Base-by-base conservation (phyloP, 2,797 vertebrate species). In the Thaleichthys pacificus region DNA sequence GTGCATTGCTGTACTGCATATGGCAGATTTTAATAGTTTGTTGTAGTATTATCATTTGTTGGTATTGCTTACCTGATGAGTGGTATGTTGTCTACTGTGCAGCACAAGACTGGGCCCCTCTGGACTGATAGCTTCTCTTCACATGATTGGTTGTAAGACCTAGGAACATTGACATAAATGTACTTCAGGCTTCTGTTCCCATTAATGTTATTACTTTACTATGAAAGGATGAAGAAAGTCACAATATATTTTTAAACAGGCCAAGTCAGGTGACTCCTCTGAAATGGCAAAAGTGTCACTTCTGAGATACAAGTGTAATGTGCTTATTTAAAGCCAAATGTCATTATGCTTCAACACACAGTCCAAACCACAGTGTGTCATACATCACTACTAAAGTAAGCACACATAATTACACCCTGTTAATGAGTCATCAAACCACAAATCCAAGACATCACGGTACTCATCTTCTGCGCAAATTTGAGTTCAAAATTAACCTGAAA, bases 121-220 rank as follows among this genome's bases (percentile, higher is more conserved):
- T 93, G 91, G 0, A 87, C 6, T 0, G 80, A 82, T 22, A 93
- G 91, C 62, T 87, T 90, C 75, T 85, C 79, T 11, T 89, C 91
- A 5, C 95, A 96, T 0, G 93, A 94, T 64, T 92, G 91, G 64
- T 96, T 96, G 69, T 96, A 96, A 66, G 90, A 87, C 95, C 95
- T 96, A 58, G 68, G 80, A 74, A 2, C 0, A 69, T n/a, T 75
- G 15, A 56, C 70, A 75, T 74, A 54, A 19, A 19, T 1, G 74
- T 61, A 69, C 63, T 15, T 4, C 32, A 67, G 22, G 38, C 12
- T 56, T 35, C 8, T 61, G 38, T 15, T 73, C 9, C 8, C 21
- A 57, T 56, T 56, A 5, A 17, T n/a, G 19, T 56, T 56, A 56
- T 56, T 56, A 47, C 11, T 47, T 47, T 12, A 47, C 9, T 12